Base-by-base conservation (phyloP, 2,888 invertebrate genomes). In the Hydroisotoma schaefferi region DNA sequence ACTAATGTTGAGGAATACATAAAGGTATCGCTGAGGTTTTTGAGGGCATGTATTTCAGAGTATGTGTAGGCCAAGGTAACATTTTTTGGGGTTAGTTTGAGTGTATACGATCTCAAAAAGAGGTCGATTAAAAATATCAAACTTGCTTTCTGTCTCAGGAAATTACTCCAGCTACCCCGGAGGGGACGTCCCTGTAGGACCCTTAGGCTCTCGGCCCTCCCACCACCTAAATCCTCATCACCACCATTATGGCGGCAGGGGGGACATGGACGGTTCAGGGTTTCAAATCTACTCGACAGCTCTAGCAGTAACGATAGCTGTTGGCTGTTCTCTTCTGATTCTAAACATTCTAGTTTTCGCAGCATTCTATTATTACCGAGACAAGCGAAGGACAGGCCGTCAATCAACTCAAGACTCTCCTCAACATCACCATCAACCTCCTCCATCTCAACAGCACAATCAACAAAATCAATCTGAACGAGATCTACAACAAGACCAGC, bases 341-440 rank as follows among this genome's bases (percentile, higher is more conserved):
- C 80, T 94, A 3, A 95, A 95, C 76, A 90, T 94, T 46, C 80
- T 94, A 28, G 92, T 95, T 74, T 94, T 94, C 76, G 94, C 93
- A 55, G 70, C 70, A 10, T 70, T 94, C 1, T 94, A 94, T 76
- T 94, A 94, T 75, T 94, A 94, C 75, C 81, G 90, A 55, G 90
- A 90, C 75, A 90, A 90, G 76, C 87, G 87, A 65, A 51, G 68
- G 47, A 65, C 51, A 54, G 52, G 43, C 27, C 57, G 57, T 27
- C 49, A 46, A 12, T 38, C 29, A 40, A 18, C n/a, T 40, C n/a
- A 18, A 15, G 20, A 40, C 40, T 20, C n/a, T 40, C 40, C 40
- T 5, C n/a, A 40, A 22, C 33, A 29, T 15, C 59, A 59, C 48
- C 47, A 55, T 47, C 40, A 40, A 20, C 40, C 40, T 15, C n/a